Conservation (phyloP, 2,113 vertebrate genomes). For the Mungos mungo region DNA sequence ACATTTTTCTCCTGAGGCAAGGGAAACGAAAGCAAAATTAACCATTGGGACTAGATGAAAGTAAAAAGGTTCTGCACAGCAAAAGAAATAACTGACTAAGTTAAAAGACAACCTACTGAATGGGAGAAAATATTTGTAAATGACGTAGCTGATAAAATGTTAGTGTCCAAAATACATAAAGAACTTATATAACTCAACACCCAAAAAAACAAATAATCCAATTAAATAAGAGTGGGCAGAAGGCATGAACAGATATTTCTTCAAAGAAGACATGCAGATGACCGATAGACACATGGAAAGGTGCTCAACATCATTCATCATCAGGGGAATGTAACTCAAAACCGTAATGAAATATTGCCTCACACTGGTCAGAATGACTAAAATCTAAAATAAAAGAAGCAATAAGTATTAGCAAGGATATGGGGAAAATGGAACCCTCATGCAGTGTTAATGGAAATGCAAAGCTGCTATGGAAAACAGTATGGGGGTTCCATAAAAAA, state of each 20-base stretch:
- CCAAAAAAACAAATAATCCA: not conserved
- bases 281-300: not conserved
- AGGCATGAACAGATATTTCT: not conserved
- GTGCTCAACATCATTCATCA: not conserved
- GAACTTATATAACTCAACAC: not conserved
- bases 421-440: not conserved
- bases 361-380: not conserved
- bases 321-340: not conserved
- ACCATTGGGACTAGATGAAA: not conserved
- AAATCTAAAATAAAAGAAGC: not conserved
- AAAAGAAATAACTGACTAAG: not conserved
- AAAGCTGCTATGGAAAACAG: not conserved
- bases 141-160: not conserved
- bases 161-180: not conserved
- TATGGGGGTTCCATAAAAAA: not conserved
- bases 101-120: not conserved
- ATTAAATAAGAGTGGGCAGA: not conserved
- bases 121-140: not conserved
- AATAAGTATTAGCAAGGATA: not conserved
- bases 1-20: not conserved
- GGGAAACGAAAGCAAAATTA: not conserved
- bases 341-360: not conserved
- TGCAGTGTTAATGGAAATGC: not conserved
- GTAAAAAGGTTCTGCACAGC: not conserved
- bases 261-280: not conserved